These are phyloP conservation scores for Ferrisia virgata DNA, from an alignment of 2,888 invertebrate genomes.

Conservation along the genomic window DNA sequence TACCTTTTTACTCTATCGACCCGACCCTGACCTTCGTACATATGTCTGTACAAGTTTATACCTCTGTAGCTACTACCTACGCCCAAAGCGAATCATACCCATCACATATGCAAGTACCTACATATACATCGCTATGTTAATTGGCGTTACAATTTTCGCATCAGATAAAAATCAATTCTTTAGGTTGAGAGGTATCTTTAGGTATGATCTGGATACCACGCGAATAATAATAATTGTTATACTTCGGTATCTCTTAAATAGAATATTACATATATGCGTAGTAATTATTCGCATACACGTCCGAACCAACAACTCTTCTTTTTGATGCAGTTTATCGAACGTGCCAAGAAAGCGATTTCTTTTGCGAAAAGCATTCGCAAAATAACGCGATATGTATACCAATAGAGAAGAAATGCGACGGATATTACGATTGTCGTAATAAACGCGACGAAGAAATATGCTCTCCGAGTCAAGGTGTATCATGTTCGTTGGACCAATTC, in stretches of 20 bases:
- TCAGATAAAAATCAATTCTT: no score
- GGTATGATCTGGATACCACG: no score
- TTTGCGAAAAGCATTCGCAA: constrained; percentile 67
- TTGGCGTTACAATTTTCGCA: not conserved
- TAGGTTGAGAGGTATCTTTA: no score
- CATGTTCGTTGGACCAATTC: constrained; percentile 79
- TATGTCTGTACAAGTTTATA: no score
- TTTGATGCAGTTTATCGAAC: constrained; percentile 75
- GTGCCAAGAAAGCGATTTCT: constrained; percentile 83
- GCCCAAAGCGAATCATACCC: no score
- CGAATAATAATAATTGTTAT: no score
- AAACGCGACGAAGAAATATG: constrained; percentile 79
- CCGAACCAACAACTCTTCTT: no score
- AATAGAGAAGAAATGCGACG: constrained; percentile 85
- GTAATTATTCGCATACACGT: not conserved
- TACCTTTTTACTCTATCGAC: no score
- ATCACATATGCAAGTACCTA: not conserved
- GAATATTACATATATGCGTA: not conserved
- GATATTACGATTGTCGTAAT: constrained; percentile 83
- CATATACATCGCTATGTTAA: not conserved
- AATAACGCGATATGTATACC: constrained; percentile 82
- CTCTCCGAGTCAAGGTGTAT: constrained; percentile 54
- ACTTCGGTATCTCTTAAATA: no score
- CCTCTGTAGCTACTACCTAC: no score
- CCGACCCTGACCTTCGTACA: no score